These are phyloP conservation scores for Falco peregrinus DNA, from an alignment of 2,797 vertebrate genomes.

Conservation along the genomic window DNA sequence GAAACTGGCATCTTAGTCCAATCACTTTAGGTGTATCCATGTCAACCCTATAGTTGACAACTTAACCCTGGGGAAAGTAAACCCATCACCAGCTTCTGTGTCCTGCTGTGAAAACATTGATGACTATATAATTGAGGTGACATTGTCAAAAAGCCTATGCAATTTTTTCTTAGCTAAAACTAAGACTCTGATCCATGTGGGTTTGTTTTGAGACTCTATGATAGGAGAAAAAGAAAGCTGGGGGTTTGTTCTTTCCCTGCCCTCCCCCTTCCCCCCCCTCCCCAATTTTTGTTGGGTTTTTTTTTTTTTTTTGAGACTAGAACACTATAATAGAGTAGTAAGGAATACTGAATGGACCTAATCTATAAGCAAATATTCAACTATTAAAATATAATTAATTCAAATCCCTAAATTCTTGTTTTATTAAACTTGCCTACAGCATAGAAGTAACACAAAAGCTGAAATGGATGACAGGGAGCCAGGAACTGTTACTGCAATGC, in stretches of 20 bases:
- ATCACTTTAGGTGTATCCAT: slow-evolving; percentile 25
- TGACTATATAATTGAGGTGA: slow-evolving; percentile 63
- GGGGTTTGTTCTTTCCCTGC: too few relatives aligned
- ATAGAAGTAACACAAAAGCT: neutral
- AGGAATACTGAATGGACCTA: neutral
- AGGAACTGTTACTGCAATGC: neutral
- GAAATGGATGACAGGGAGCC: neutral
- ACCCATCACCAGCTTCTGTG: slow-evolving; percentile 21
- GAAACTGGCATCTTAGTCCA: slow-evolving; percentile 12
- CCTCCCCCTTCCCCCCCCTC: too few relatives aligned
- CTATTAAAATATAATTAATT: slow-evolving; percentile 35
- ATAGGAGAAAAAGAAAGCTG: neutral
- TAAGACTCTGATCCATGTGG: neutral
- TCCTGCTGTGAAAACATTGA: slow-evolving; percentile 49
- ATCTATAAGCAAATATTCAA: slow-evolving; percentile 19
- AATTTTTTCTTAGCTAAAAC: neutral
- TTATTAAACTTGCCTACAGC: slow-evolving; percentile 37
- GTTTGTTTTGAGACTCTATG: neutral
- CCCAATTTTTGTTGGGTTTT: too few relatives aligned
- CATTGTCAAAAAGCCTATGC: slow-evolving; percentile 10
- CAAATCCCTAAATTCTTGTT: slow-evolving; percentile 22
- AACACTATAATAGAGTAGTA: neutral
- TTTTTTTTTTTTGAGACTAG: neutral
- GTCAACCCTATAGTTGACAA: slow-evolving; percentile 19
- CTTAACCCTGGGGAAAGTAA: slow-evolving; percentile 43